A percentile compares a stretch with the other conserved stretches of the same genome.
These are phyloP conservation scores for Tragelaphus strepsiceros DNA, from an alignment of 2,113 vertebrate species.

Conservation along the genomic window DNA sequence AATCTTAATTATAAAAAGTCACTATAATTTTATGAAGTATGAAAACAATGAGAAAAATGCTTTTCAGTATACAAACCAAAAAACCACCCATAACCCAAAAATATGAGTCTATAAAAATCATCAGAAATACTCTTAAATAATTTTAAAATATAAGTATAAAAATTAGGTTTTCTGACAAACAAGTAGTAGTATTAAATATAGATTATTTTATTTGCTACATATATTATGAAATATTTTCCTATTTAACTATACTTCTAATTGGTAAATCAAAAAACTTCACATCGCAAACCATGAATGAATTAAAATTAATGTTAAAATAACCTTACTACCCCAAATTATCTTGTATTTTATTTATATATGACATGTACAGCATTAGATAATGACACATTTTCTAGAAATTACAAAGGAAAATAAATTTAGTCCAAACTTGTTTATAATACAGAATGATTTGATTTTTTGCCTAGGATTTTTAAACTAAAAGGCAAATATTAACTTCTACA, in stretches of 20 bases:
- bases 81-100: neutral
- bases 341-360: neutral
- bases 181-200: neutral
- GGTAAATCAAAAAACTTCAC: neutral
- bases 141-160: constrained; percentile 16
- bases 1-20: neutral
- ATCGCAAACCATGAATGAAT: neutral
- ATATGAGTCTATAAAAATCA: neutral
- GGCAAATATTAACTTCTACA: neutral
- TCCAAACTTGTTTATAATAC: neutral
- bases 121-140: neutral
- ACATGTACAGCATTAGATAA: neutral
- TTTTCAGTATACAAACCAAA: neutral
- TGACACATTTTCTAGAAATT: neutral
- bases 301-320: neutral
- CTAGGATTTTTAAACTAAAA: neutral
- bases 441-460: neutral
- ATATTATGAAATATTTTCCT: constrained; percentile 10
- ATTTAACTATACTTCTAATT: constrained; percentile 5
- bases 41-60: neutral
- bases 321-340: neutral
- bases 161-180: neutral
- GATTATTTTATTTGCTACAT: neutral
- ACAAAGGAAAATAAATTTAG: constrained; percentile 2
- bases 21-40: neutral